Conservation (phyloP, 1,140 invertebrate species). For the Scaptodrosophila lebanonensis region DNA sequence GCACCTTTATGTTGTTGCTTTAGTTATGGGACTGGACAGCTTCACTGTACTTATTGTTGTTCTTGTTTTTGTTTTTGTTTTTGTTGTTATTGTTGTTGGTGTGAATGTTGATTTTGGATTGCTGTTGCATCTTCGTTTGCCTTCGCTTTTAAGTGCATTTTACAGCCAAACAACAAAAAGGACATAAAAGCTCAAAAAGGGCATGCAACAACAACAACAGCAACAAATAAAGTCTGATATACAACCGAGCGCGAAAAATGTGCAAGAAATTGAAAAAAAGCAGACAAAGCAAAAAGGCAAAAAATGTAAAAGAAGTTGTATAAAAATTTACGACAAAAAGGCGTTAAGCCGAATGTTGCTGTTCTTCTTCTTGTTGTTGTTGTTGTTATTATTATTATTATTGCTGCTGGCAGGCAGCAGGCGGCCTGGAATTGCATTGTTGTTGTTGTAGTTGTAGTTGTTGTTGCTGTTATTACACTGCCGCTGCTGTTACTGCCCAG, state of each 20-base stretch:
- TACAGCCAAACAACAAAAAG: constrained; percentile 60
- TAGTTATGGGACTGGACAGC: constrained; percentile 41
- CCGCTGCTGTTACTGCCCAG: constrained; percentile 1
- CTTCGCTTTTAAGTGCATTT: constrained; percentile 61
- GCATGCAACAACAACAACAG: constrained; percentile 47
- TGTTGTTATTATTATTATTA: constrained; percentile 18
- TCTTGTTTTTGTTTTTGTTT: constrained; percentile 34
- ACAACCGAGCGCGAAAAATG: constrained; percentile 41
- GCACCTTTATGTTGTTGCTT: constrained; percentile 18
- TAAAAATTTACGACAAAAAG: constrained; percentile 68
- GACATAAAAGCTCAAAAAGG: constrained; percentile 72
- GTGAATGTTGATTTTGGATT: constrained; percentile 3
- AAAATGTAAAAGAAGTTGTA: constrained; percentile 39
- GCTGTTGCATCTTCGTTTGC: not conserved
- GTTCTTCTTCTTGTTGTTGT: constrained; percentile 37
- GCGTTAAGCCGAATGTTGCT: constrained; percentile 60
- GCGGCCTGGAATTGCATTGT: too few species aligned
- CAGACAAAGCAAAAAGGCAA: not conserved
- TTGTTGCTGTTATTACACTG: constrained; percentile 9
- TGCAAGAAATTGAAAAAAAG: constrained; percentile 59
- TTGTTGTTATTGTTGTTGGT: constrained; percentile 2
- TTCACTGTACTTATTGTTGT: constrained; percentile 24
- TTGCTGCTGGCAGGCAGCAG: too few species aligned
- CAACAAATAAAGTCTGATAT: constrained; percentile 11
- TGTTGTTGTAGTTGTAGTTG: constrained; percentile 20